phyloP scores from a whole-genome alignment of 2,113 vertebrate species.

The Pelobates fuscus region DNA sequence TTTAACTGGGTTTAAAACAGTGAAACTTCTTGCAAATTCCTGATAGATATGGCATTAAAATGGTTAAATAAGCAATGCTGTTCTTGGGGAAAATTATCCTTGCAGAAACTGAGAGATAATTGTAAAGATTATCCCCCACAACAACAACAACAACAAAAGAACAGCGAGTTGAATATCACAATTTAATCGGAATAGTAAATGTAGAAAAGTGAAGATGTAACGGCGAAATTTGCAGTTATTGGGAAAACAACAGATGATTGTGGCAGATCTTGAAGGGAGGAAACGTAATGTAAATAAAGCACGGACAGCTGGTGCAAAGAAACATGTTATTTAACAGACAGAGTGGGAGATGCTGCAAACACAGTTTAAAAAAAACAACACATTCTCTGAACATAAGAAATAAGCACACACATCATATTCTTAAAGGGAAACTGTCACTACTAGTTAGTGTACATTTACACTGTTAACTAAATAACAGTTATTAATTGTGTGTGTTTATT shows the following conservation, averaged over 20 bases:
- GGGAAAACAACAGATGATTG: slow-evolving; percentile 35
- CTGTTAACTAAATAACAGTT: no score
- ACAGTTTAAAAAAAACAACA: background rate
- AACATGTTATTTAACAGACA: slow-evolving; percentile 2
- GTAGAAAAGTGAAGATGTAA: slow-evolving; percentile 4
- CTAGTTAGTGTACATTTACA: no score
- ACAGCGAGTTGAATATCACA: background rate
- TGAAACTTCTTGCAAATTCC: no score
- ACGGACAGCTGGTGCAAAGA: slow-evolving; percentile 27
- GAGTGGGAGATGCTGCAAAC: slow-evolving; percentile 9
- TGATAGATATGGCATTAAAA: no score
- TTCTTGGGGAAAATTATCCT: no score
- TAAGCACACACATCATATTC: background rate
- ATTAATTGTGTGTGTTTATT: no score
- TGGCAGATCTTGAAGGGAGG: slow-evolving; percentile 12
- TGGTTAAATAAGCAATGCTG: no score
- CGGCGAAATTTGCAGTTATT: background rate
- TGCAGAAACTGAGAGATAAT: background rate
- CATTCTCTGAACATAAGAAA: background rate
- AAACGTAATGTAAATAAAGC: slow-evolving; percentile 23
- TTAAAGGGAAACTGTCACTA: background rate
- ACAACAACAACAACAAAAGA: background rate
- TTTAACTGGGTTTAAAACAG: no score
- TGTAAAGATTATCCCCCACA: background rate
- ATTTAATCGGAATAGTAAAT: slow-evolving; percentile 1